Base-by-base conservation (phyloP, 1,140 invertebrate genomes). In the Glomeris maerens region DNA sequence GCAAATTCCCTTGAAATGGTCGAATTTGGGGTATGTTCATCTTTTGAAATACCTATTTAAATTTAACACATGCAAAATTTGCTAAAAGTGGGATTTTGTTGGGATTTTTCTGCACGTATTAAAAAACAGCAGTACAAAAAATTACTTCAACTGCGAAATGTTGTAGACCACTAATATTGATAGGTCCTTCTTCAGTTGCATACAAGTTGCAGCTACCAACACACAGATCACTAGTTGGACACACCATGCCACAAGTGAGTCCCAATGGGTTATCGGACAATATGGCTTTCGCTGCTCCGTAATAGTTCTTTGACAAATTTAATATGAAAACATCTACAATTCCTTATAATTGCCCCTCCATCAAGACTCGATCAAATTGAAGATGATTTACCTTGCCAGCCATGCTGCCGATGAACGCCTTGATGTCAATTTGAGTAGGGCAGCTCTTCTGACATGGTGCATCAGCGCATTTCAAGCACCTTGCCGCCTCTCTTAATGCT, bases 371-470 rank as follows among this genome's bases (percentile, higher is more conserved):
- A n/a, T n/a, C n/a, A n/a, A n/a, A n/a, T n/a, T 44, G 29, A 23
- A 10, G 31, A 36, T 17, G 10, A 10, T 36, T 7, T 69, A 87
- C 84, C 76, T 91, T 95, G 63, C 91, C 96, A 28, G 90, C 78
- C 59, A 98, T 98, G 60, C 87, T 90, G 0, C 85, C 88, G 42
- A 98, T 98, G 62, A 98, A 98, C 26, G 80, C 78, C 66, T 98
- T 98, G 44, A 98, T 80, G 62, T 98, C 94, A 27, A 98, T 67
- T 66, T 97, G 91, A 0, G 94, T 98, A 0, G 94, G 94, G 62
- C 94, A 98, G 3, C 87, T 90, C 67, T 98, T 98, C 70, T 98
- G 94, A 64, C 94, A 98, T 0, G 94, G 94, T 0, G 94, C 93
- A 71, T 98, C 95, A 0, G 87, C 92, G 68, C 94, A 98, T 66